Base-by-base conservation (phyloP, 2,888 invertebrate genomes). In the Perdita meconis region DNA sequence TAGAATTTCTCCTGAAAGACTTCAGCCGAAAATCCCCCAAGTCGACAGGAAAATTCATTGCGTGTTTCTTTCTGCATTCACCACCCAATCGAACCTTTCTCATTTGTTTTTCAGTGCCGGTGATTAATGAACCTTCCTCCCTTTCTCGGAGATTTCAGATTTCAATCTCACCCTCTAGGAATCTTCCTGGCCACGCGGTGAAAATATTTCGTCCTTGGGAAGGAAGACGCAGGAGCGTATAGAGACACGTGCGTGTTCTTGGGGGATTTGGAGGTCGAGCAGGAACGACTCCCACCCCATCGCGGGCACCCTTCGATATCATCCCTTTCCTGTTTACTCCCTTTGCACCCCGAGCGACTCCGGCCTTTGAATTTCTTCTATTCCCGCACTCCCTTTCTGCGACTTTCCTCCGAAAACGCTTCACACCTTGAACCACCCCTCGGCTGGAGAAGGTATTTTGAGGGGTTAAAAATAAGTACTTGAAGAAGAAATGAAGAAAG, bases 211-310 rank as follows among this genome's bases (percentile, higher is more conserved):
- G 77, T 72, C 85, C 85, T 82, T 82, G 85, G 71, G 59, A 51
- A 70, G 59, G 72, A 69, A 70, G 71, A 63, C 59, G 55, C 65
- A 70, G 59, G 63, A 34, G 78, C 53, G 42, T 34, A 53, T 53
- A 38, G 68, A 70, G 81, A 63, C 87, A 88, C 87, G 87, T 87
- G 88, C 86, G 83, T 84, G 87, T 67, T 87, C 85, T 85, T 86
- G 82, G 82, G 80, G 78, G 83, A 82, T 88, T 78, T 86, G 73
- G 88, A 88, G 88, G 87, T 87, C 86, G 80, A 53, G 63, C 73
- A 74, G 56, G 77, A 85, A 83, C 73, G 83, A 81, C 44, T 65
- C 8, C 36, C 50, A 67, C 64, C 59, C 69, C 56, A n/a, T 3
- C 5, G 12, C 8, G 2, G 0, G 10, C 34, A n/a, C 34, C 44